These are phyloP conservation scores for Elephas maximus DNA, from an alignment of 2,113 vertebrate species.

Conservation along the genomic window DNA sequence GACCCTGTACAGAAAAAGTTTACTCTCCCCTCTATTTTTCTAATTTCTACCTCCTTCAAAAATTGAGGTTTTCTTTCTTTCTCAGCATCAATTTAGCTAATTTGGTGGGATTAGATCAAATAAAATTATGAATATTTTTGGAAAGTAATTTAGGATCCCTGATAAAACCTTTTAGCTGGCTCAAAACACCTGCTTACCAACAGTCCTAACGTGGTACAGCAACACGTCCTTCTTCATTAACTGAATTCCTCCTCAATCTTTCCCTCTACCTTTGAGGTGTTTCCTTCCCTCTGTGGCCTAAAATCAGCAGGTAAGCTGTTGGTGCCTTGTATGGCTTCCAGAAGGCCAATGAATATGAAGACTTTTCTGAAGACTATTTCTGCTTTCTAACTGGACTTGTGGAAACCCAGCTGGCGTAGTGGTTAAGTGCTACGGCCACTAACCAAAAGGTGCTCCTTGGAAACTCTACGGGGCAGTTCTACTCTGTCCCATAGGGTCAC, in stretches of 20 bases:
- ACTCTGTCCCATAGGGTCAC: too few relatives aligned
- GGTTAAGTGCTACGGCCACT: too few relatives aligned
- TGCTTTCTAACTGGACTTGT: background rate
- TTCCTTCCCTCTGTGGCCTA: background rate
- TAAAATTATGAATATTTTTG: constrained; percentile 43
- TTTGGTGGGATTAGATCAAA: constrained; percentile 1
- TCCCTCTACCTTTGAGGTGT: background rate
- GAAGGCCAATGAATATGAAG: background rate
- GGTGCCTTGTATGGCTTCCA: background rate
- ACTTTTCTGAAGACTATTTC: background rate
- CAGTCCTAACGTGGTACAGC: background rate
- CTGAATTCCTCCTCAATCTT: background rate
- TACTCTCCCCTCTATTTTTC: background rate
- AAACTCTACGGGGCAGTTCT: too few relatives aligned
- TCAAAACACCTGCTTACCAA: background rate
- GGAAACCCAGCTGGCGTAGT: too few relatives aligned
- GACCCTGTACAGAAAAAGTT: background rate
- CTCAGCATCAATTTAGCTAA: background rate
- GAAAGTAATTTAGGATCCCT: background rate
- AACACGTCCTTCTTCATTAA: background rate
- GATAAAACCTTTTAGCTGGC: constrained; percentile 20
- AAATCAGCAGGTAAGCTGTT: background rate
- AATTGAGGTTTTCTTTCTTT: background rate
- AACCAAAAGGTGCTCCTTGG: too few relatives aligned
- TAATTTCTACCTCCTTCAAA: background rate